Evolutionary conservation across 2,113 vertebrate species (phyloP).

Genomic region (Alouatta palliata): DNA sequence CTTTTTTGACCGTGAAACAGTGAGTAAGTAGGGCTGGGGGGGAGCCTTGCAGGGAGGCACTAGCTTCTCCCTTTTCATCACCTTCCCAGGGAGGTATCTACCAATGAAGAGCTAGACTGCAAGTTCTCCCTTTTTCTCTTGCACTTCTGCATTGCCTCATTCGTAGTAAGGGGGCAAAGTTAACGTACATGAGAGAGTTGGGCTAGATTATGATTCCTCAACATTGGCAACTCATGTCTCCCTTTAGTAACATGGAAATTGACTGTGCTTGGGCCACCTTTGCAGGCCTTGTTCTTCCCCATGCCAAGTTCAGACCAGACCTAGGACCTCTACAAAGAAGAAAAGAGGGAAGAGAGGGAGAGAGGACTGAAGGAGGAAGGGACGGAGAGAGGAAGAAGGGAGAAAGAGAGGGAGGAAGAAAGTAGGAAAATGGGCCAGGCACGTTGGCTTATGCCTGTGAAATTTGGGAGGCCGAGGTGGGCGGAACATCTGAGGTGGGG

Average conservation of each 20-base stretch:
- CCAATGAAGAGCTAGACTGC: no score
- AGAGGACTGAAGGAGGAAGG: no score
- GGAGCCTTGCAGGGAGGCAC: neutral
- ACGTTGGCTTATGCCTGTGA: no score
- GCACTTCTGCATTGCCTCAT: neutral
- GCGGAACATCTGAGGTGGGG: no score
- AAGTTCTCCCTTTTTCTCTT: no score
- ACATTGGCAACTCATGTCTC: neutral
- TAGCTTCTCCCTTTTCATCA: no score
- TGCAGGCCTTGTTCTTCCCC: neutral
- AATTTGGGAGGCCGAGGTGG: no score
- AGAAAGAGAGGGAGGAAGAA: no score
- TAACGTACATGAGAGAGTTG: neutral
- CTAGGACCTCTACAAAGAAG: neutral
- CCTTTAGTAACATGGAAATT: neutral
- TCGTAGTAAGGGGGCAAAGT: neutral
- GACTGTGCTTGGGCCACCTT: neutral
- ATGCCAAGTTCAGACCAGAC: neutral
- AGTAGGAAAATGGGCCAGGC: neutral
- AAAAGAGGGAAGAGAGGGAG: neutral
- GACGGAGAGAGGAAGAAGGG: neutral
- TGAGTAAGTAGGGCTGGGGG: neutral
- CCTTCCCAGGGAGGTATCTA: no score
- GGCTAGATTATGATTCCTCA: neutral
- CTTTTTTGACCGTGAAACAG: neutral